Conservation (phyloP, 1,140 invertebrate genomes). For the Phortica variegata region DNA sequence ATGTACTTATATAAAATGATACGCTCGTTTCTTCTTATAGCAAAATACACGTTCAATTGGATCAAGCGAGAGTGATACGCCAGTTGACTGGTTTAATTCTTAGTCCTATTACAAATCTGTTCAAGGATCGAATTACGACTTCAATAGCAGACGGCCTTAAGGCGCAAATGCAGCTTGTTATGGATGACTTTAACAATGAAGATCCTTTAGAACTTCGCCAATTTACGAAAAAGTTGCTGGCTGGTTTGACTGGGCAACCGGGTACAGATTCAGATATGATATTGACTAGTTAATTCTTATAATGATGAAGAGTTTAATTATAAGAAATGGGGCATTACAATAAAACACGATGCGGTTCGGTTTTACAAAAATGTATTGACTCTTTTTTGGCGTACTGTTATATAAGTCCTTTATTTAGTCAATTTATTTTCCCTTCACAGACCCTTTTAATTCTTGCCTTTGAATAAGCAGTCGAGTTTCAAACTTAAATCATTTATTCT, state of each 20-base stretch:
- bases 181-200: slow-evolving; percentile 47
- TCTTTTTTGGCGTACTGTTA: too few relatives aligned
- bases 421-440: too few relatives aligned
- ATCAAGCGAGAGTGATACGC: slow-evolving; percentile 36
- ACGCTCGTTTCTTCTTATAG: slow-evolving; percentile 18
- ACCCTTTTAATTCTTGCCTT: too few relatives aligned
- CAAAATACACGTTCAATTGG: slow-evolving; percentile 45
- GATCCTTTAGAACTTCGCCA: slow-evolving; percentile 40
- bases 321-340: too few relatives aligned
- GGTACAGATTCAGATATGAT: too few relatives aligned
- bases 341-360: too few relatives aligned
- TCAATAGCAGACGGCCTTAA: slow-evolving; percentile 47
- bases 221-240: slow-evolving; percentile 39
- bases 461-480: too few relatives aligned
- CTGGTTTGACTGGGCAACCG: slow-evolving; percentile 36
- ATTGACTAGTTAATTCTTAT: too few relatives aligned
- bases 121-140: slow-evolving; percentile 46
- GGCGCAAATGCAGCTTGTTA: slow-evolving; percentile 42
- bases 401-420: too few relatives aligned
- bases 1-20: neutral
- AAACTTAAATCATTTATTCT: too few relatives aligned
- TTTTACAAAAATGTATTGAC: too few relatives aligned
- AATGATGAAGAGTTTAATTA: too few relatives aligned
- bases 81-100: slow-evolving; percentile 42
- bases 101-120: slow-evolving; percentile 46